phyloP scores from a whole-genome alignment of 1,140 invertebrate genomes.

The Nymphalis io region DNA sequence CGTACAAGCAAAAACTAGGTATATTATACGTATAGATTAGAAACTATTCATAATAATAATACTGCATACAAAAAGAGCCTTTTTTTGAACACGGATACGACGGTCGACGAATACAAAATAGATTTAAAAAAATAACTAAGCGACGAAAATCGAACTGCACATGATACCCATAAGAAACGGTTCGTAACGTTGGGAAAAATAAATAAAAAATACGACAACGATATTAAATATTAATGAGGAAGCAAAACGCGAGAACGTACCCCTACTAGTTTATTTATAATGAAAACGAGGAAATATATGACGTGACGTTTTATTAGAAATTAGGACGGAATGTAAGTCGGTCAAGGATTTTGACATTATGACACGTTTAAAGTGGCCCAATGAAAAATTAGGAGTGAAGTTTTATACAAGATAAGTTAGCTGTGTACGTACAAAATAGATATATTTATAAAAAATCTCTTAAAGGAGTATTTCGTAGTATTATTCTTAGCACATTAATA shows the following conservation, averaged over 20 bases:
- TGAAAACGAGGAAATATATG: slow-evolving; percentile 10
- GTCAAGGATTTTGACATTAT: slow-evolving; percentile 19
- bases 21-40: too few relatives aligned
- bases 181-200: slow-evolving; percentile 8
- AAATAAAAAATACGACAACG: slow-evolving; percentile 13
- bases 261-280: slow-evolving; percentile 23
- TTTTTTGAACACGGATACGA: not conserved
- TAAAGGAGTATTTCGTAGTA: too few relatives aligned
- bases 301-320: not conserved
- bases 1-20: too few relatives aligned
- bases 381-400: not conserved
- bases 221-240: slow-evolving; percentile 21
- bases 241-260: slow-evolving; percentile 10
- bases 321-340: slow-evolving; percentile 5
- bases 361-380: not conserved
- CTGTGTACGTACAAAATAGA: too few relatives aligned
- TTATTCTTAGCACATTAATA: too few relatives aligned
- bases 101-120: not conserved
- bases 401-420: not conserved
- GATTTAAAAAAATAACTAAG: not conserved
- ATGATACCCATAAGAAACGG: not conserved
- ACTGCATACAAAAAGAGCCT: not conserved
- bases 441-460: too few relatives aligned
- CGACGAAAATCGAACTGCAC: not conserved
- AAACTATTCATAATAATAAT: not conserved